These are phyloP conservation scores for Acanthosepion esculentum DNA, from an alignment of 2,888 invertebrate species.

Conservation along the genomic window DNA sequence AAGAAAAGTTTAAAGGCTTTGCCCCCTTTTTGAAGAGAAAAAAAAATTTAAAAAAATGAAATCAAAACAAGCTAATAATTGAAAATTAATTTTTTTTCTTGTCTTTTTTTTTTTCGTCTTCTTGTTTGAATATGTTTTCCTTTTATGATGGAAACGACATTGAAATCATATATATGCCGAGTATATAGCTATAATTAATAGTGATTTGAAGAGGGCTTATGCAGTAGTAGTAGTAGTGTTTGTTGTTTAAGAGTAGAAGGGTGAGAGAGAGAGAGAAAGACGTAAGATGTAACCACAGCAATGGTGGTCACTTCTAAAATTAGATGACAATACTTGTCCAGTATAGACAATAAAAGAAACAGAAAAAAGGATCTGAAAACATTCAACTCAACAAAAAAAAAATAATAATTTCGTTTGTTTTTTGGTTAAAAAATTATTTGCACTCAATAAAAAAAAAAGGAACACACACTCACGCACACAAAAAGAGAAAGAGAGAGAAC, in stretches of 20 bases:
- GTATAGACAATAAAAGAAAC: background rate
- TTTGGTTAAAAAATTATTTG: background rate
- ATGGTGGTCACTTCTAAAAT: no score
- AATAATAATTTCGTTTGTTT: background rate
- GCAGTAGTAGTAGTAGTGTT: no score
- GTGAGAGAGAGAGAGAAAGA: background rate
- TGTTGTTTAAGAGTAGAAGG: no score
- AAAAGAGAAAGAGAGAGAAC: background rate
- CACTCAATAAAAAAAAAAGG: background rate
- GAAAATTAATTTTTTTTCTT: background rate
- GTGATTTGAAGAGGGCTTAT: background rate
- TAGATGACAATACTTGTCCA: no score
- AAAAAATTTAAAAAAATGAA: background rate
- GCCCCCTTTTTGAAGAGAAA: background rate
- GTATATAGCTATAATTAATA: background rate
- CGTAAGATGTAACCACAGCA: background rate
- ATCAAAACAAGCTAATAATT: background rate
- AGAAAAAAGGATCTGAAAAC: background rate
- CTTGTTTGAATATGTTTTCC: background rate
- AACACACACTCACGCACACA: background rate
- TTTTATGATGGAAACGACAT: background rate
- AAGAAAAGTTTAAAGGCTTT: background rate
- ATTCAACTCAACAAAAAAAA: background rate
- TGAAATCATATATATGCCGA: background rate
- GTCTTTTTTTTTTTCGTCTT: no score